Percentiles rank a stretch among this genome's conserved stretches.
These are phyloP conservation scores for Epinephelus coioides DNA, from an alignment of 2,797 vertebrate species.

Conservation along the genomic window DNA sequence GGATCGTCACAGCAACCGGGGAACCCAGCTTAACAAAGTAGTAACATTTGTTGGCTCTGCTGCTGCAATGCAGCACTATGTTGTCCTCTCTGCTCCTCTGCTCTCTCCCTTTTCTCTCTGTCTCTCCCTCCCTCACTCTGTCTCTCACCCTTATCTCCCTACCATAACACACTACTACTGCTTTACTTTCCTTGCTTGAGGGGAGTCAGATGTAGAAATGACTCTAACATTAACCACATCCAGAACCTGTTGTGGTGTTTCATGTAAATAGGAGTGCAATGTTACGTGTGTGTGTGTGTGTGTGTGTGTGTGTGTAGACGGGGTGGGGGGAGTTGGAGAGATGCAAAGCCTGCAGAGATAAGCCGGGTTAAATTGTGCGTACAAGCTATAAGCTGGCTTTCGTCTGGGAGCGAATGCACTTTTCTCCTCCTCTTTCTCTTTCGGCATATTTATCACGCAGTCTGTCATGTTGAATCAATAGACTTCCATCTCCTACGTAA, in stretches of 20 bases:
- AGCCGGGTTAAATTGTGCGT: constrained; percentile 71
- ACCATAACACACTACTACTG: constrained; percentile 48
- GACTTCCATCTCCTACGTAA: constrained; percentile 31
- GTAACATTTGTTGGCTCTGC: constrained; percentile 66
- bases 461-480: constrained; percentile 52
- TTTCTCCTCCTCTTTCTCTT: constrained; percentile 55
- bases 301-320: constrained; percentile 1
- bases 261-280: constrained; percentile 52
- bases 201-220: constrained; percentile 43
- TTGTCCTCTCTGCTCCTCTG: constrained; percentile 67
- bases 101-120: constrained; percentile 14
- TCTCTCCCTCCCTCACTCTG: constrained; percentile 47
- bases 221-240: constrained; percentile 44
- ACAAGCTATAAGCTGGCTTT: constrained; percentile 65
- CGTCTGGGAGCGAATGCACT: constrained; percentile 50
- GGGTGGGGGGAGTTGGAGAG: constrained; percentile 16
- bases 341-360: constrained; percentile 64
- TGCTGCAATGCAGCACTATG: constrained; percentile 84
- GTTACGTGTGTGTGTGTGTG: neutral
- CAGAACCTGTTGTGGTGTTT: constrained; percentile 57
- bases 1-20: constrained; percentile 52
- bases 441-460: constrained; percentile 33
- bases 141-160: constrained; percentile 68
- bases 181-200: constrained; percentile 60
- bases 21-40: constrained; percentile 55